These are phyloP conservation scores for Pseudomyrmex concolor DNA, from an alignment of 1,140 invertebrate genomes.

Conservation along the genomic window DNA sequence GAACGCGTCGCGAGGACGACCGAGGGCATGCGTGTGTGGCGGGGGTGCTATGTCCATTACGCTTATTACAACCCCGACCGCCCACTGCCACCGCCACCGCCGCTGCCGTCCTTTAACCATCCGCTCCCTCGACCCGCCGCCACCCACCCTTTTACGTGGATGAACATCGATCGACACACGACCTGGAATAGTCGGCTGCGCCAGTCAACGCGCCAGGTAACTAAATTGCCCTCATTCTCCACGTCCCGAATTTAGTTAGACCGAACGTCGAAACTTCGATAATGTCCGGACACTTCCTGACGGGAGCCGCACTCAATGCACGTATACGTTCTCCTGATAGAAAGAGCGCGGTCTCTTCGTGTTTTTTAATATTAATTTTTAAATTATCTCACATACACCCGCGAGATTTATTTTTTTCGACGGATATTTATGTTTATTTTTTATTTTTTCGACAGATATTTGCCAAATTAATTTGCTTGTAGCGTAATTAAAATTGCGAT, in stretches of 20 bases:
- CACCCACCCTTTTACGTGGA: slow-evolving; percentile 84
- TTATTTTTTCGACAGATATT: no score
- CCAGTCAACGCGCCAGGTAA: slow-evolving; percentile 72
- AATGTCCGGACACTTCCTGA: slow-evolving; percentile 54
- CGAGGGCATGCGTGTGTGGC: slow-evolving; percentile 72
- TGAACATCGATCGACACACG: slow-evolving; percentile 83
- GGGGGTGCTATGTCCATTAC: slow-evolving; percentile 75
- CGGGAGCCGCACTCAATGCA: slow-evolving; percentile 5
- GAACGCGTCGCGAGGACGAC: slow-evolving; percentile 64
- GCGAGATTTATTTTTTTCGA: not conserved
- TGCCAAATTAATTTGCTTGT: no score
- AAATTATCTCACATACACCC: no score
- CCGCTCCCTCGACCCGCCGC: slow-evolving; percentile 73
- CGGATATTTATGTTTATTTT: no score
- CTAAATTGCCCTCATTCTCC: slow-evolving; percentile 71
- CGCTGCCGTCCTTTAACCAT: slow-evolving; percentile 74
- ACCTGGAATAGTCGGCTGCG: slow-evolving; percentile 73
- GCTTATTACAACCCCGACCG: slow-evolving; percentile 75
- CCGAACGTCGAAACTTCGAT: slow-evolving; percentile 60
- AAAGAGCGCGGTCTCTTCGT: not conserved
- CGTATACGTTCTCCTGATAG: not conserved
- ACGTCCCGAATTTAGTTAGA: slow-evolving; percentile 55
- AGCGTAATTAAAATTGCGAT: no score
- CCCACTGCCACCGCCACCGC: slow-evolving; percentile 36
- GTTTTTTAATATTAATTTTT: slow-evolving; percentile 1